Conservation (phyloP, 2,797 vertebrate genomes). For the Lagodon rhomboides region DNA sequence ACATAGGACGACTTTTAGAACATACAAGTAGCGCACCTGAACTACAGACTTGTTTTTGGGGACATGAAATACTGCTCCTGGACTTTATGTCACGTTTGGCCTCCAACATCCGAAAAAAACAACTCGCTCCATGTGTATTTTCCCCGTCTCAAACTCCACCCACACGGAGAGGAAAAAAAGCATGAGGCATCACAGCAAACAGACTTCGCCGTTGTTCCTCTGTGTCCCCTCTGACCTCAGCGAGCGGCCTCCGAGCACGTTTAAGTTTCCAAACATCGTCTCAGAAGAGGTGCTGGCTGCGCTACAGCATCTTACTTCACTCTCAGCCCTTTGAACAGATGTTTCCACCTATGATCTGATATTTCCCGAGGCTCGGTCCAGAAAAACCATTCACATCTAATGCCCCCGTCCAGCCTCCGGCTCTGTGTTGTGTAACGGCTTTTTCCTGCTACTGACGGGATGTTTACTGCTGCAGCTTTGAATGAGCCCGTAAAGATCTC, state of each 20-base stretch:
- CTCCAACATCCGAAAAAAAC: constrained; percentile 35
- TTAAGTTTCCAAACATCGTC: constrained; percentile 62
- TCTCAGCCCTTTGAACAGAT: constrained; percentile 68
- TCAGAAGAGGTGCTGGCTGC: constrained; percentile 60
- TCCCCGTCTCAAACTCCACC: constrained; percentile 64
- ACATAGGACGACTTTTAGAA: neutral
- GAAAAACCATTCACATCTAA: constrained; percentile 62
- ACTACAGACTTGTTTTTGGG: neutral
- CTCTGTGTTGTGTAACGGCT: constrained; percentile 55
- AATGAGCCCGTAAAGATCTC: constrained; percentile 8
- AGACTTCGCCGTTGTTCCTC: constrained; percentile 62
- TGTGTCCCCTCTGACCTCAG: constrained; percentile 57
- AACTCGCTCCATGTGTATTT: constrained; percentile 56
- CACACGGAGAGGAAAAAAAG: constrained; percentile 32
- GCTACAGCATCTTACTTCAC: constrained; percentile 47
- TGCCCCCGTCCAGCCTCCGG: constrained; percentile 28
- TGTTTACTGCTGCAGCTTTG: constrained; percentile 41
- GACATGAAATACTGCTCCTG: constrained; percentile 50
- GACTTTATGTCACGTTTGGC: constrained; percentile 9
- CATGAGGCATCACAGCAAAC: constrained; percentile 56
- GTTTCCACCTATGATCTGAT: constrained; percentile 81
- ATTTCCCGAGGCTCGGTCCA: constrained; percentile 76
- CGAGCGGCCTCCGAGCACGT: constrained; percentile 11
- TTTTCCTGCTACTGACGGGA: constrained; percentile 43
- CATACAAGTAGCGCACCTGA: constrained; percentile 29